These are phyloP conservation scores for Aproaerema taeniolella DNA, from an alignment of 2,888 invertebrate species.

Conservation along the genomic window DNA sequence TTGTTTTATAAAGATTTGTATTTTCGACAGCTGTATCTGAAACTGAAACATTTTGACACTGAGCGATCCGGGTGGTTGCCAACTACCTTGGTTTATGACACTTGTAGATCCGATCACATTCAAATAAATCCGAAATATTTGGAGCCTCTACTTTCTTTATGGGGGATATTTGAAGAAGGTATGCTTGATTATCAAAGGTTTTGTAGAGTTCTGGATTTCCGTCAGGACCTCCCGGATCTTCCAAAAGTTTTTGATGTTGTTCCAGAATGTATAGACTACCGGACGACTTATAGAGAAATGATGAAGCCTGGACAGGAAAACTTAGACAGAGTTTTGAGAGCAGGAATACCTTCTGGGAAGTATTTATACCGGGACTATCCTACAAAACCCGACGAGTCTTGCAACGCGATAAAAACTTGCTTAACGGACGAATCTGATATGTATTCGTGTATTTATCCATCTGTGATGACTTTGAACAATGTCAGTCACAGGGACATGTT, in stretches of 20 bases:
- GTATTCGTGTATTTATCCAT: constrained; percentile 46
- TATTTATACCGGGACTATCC: constrained; percentile 62
- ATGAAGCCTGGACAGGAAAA: constrained; percentile 43
- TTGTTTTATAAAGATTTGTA: constrained; percentile 49
- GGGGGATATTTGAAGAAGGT: constrained; percentile 62
- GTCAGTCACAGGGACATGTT: constrained; percentile 61
- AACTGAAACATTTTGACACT: constrained; percentile 49
- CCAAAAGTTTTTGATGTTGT: constrained; percentile 55
- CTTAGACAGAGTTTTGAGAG: constrained; percentile 36
- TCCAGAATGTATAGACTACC: constrained; percentile 46
- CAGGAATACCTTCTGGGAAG: constrained; percentile 60
- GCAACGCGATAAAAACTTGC: constrained; percentile 40
- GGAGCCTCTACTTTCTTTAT: constrained; percentile 63
- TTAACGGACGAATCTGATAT: constrained; percentile 57
- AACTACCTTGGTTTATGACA: constrained; percentile 54
- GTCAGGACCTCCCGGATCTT: constrained; percentile 50
- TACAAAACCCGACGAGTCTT: constrained; percentile 41
- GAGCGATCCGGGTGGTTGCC: constrained; percentile 63
- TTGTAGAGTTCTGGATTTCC: constrained; percentile 63
- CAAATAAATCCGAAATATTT: constrained; percentile 62
- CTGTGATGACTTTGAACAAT: constrained; percentile 45
- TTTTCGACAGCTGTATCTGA: too few relatives aligned
- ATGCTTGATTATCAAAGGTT: constrained; percentile 69
- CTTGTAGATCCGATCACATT: constrained; percentile 56
- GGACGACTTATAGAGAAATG: constrained; percentile 64